Percentiles rank a stretch among this genome's conserved stretches.
Evolutionary conservation across 2,113 vertebrate genomes (phyloP).

Genomic region (Ciconia boyciana): DNA sequence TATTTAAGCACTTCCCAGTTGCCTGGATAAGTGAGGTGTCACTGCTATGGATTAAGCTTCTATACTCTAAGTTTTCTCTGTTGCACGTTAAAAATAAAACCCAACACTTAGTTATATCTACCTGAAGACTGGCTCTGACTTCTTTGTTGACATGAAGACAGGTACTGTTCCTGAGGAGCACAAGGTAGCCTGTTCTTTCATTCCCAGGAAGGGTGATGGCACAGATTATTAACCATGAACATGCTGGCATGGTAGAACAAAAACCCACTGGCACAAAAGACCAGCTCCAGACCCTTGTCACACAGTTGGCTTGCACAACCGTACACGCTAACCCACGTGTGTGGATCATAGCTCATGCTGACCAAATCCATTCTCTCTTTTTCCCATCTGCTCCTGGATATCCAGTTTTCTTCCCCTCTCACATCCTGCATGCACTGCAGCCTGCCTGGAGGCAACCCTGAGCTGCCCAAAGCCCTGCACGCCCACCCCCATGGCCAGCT

Average conservation of each 20-base stretch:
- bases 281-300: not conserved
- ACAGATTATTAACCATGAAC: not conserved
- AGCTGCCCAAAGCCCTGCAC: not conserved
- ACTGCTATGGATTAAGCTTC: conserved; percentile 11
- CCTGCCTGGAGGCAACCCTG: not conserved
- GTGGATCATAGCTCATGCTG: not conserved
- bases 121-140: not conserved
- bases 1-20: conserved; percentile 35
- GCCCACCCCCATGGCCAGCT: not conserved
- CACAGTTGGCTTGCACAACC: not conserved
- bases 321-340: accelerated
- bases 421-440: accelerated
- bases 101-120: not conserved
- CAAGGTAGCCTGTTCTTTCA: not conserved
- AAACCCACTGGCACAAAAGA: not conserved
- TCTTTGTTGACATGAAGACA: not conserved
- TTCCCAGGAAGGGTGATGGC: not conserved
- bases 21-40: conserved; percentile 27
- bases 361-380: not conserved
- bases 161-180: not conserved
- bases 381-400: not conserved
- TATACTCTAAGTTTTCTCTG: not conserved
- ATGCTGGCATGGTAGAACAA: not conserved
- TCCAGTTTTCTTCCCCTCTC: not conserved
- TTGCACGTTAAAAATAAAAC: conserved; percentile 40